phyloP scores from a whole-genome alignment of 2,888 invertebrate species.

The Thereva nobilitata region DNA sequence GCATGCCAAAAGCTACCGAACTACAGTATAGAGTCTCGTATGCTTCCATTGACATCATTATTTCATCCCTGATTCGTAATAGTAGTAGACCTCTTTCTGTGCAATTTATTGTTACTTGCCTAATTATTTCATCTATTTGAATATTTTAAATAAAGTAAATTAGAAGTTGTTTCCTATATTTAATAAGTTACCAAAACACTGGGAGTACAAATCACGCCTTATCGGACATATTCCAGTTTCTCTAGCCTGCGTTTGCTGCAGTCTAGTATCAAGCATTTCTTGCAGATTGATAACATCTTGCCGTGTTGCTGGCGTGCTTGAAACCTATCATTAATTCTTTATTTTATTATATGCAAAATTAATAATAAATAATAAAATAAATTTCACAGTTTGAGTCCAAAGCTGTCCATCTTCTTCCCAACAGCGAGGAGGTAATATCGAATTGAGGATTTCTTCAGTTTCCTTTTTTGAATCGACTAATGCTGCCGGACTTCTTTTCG shows the following conservation, averaged over 20 bases:
- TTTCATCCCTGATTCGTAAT: constrained; percentile 91
- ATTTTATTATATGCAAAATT: not conserved
- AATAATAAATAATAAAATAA: not conserved
- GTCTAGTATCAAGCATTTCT: constrained; percentile 88
- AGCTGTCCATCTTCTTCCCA: constrained; percentile 93
- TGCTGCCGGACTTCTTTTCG: constrained; percentile 62
- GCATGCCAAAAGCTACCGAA: constrained; percentile 96
- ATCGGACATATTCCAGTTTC: constrained; percentile 97
- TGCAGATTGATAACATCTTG: constrained; percentile 95
- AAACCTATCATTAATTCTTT: constrained; percentile 66
- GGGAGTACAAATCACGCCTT: constrained; percentile 89
- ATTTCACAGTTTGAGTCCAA: constrained; percentile 79
- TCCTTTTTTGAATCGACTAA: constrained; percentile 72
- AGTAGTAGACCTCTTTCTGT: constrained; percentile 93
- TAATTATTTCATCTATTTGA: constrained; percentile 74
- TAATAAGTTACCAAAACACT: constrained; percentile 74
- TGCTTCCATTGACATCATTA: constrained; percentile 94
- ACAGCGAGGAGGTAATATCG: constrained; percentile 90
- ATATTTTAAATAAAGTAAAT: not conserved
- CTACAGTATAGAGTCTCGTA: constrained; percentile 97
- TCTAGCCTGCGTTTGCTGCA: constrained; percentile 90
- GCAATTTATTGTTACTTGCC: constrained; percentile 97
- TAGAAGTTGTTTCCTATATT: not conserved
- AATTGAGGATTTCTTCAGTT: constrained; percentile 90
- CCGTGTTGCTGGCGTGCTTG: constrained; percentile 94